Evolutionary conservation across 1,140 invertebrate species (phyloP).

Genomic region (Hylaeus anthracinus): DNA sequence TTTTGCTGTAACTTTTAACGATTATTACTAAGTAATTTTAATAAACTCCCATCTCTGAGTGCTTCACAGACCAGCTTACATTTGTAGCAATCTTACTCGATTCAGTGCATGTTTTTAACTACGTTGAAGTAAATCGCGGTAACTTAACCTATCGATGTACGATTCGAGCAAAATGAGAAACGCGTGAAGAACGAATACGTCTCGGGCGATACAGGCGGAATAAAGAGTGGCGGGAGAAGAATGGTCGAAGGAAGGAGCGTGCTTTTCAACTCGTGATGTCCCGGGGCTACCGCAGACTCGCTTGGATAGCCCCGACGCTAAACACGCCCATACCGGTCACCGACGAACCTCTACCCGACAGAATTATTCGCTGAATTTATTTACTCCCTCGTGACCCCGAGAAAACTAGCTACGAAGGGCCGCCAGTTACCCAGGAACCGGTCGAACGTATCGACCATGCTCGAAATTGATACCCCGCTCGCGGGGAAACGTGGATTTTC

Average conservation of each 20-base stretch:
- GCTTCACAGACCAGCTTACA: too few species aligned
- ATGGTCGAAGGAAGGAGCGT: slow-evolving; percentile 30
- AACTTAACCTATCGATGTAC: neutral
- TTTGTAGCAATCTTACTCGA: too few species aligned
- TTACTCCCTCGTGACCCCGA: slow-evolving; percentile 67
- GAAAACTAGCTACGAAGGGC: slow-evolving; percentile 55
- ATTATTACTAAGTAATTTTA: too few species aligned
- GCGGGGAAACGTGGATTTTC: slow-evolving; percentile 52
- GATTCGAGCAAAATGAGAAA: slow-evolving; percentile 37
- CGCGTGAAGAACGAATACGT: slow-evolving; percentile 41
- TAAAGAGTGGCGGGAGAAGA: slow-evolving; percentile 33
- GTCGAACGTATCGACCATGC: slow-evolving; percentile 53
- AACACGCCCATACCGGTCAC: slow-evolving; percentile 73
- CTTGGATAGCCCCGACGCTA: slow-evolving; percentile 66
- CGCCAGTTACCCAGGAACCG: slow-evolving; percentile 42
- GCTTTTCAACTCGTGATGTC: slow-evolving; percentile 75
- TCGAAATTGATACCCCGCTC: slow-evolving; percentile 61
- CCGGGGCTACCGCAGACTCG: slow-evolving; percentile 75
- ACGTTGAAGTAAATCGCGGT: too few species aligned
- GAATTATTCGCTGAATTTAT: slow-evolving; percentile 74
- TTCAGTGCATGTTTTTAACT: too few species aligned
- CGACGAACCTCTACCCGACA: slow-evolving; percentile 44
- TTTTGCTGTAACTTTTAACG: too few species aligned
- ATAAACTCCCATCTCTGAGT: too few species aligned
- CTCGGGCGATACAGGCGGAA: slow-evolving; percentile 15